A percentile compares a stretch with the other conserved stretches of the same genome.
These are phyloP conservation scores for Phymastichus coffea DNA, from an alignment of 1,140 invertebrate genomes.

Conservation along the genomic window DNA sequence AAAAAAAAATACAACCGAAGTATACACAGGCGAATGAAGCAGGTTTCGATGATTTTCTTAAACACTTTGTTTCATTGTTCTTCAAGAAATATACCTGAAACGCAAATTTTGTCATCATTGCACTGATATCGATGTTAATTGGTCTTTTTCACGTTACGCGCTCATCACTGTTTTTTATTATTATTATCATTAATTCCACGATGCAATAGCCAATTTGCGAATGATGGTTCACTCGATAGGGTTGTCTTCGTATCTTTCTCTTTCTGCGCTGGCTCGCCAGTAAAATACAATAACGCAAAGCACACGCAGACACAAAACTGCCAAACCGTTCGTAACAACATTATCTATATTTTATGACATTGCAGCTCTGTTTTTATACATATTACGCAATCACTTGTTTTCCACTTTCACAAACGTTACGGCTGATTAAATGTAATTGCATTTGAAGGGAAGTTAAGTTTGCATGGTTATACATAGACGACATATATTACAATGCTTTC, in stretches of 20 bases:
- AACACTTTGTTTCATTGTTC: background rate
- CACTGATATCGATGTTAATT: constrained; percentile 18
- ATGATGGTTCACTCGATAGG: constrained; percentile 10
- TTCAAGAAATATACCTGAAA: constrained; percentile 17
- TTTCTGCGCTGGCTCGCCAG: constrained; percentile 3
- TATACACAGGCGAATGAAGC: background rate
- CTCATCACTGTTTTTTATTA: constrained; percentile 7
- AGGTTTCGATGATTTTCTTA: constrained; percentile 8
- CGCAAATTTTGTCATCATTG: constrained; percentile 9
- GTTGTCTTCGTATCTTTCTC: constrained; percentile 9
- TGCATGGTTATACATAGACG: constrained; percentile 10
- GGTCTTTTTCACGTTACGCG: too few relatives aligned
- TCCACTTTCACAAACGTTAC: constrained; percentile 8
- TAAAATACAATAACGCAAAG: background rate
- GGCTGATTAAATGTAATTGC: constrained; percentile 9
- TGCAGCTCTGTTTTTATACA: too few relatives aligned
- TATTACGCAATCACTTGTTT: constrained; percentile 26
- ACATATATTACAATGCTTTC: background rate
- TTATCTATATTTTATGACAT: too few relatives aligned
- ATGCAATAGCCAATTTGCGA: background rate
- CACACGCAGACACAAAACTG: constrained; percentile 15
- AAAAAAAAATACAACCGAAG: background rate
- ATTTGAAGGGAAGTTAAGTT: constrained; percentile 23
- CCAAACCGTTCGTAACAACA: constrained; percentile 23
- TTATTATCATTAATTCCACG: constrained; percentile 26